phyloP scores from a whole-genome alignment of 2,888 invertebrate genomes.

The Nomada ruficornis region DNA sequence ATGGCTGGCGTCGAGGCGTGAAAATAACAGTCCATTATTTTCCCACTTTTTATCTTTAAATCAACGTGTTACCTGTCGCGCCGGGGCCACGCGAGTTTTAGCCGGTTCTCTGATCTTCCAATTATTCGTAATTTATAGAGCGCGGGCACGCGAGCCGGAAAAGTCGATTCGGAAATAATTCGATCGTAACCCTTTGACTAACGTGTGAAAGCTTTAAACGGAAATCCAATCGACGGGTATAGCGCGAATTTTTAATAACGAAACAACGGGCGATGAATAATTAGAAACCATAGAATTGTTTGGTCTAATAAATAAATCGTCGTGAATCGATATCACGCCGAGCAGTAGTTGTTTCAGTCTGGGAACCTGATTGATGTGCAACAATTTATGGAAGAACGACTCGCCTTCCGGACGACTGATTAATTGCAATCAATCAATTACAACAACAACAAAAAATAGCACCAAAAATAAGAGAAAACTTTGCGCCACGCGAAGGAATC shows the following conservation, averaged over 20 bases:
- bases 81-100: conserved; percentile 12
- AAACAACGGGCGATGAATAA: background rate
- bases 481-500: background rate
- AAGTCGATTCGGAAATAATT: background rate
- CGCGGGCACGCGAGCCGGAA: background rate
- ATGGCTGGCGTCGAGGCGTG: background rate
- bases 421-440: conserved; percentile 8
- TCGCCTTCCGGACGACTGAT: conserved; percentile 22
- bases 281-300: background rate
- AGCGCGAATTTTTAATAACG: background rate
- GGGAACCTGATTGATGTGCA: background rate
- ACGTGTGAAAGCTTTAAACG: background rate
- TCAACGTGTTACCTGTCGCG: conserved; percentile 10
- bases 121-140: conserved; percentile 13
- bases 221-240: background rate
- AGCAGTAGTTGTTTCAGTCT: conserved; percentile 11
- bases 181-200: background rate
- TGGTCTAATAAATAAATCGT: conserved; percentile 11
- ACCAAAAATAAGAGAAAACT: background rate
- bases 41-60: background rate
- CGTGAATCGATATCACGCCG: conserved; percentile 16
- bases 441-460: background rate
- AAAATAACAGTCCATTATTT: conserved; percentile 40
- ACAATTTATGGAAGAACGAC: conserved; percentile 15
- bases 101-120: conserved; percentile 4